Percentiles rank a stretch among this genome's conserved stretches.
Evolutionary conservation across 2,888 invertebrate genomes (phyloP).

Genomic region (Micropterix aruncella): DNA sequence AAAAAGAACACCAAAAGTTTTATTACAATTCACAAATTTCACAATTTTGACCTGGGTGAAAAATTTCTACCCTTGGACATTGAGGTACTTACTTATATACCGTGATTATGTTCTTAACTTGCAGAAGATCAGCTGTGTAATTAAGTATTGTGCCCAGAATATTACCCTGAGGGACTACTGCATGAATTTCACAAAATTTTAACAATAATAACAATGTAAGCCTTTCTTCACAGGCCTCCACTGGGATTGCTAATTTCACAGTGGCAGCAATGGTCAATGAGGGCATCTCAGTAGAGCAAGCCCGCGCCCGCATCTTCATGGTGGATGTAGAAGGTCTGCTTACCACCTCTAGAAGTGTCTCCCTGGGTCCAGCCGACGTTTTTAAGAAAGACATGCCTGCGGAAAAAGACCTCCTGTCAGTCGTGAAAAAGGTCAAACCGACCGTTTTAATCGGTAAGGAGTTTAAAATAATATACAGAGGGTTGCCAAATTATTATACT

Average conservation of each 20-base stretch:
- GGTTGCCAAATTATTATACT: no score
- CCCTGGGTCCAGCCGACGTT: conserved; percentile 56
- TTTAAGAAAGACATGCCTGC: conserved; percentile 70
- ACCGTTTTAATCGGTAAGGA: conserved; percentile 70
- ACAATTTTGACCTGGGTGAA: no score
- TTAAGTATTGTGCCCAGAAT: no score
- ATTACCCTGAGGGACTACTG: no score
- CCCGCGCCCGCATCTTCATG: conserved; percentile 86
- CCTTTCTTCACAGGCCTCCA: conserved; percentile 52
- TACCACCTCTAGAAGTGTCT: conserved; percentile 50
- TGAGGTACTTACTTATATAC: no score
- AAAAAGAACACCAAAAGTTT: no score
- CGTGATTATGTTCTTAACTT: no score
- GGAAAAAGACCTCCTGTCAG: conserved; percentile 62
- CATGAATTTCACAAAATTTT: no score
- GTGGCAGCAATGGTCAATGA: conserved; percentile 78
- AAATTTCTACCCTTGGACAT: no score
- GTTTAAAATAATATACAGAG: no score
- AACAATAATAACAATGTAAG: background rate
- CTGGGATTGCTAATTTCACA: conserved; percentile 84
- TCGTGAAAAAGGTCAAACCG: conserved; percentile 77
- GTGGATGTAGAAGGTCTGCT: conserved; percentile 87
- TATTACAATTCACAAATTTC: no score
- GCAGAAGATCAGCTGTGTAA: no score
- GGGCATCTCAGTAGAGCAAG: conserved; percentile 49